phyloP scores from a whole-genome alignment of 1,140 invertebrate species.

The Helicorthomorpha holstii region DNA sequence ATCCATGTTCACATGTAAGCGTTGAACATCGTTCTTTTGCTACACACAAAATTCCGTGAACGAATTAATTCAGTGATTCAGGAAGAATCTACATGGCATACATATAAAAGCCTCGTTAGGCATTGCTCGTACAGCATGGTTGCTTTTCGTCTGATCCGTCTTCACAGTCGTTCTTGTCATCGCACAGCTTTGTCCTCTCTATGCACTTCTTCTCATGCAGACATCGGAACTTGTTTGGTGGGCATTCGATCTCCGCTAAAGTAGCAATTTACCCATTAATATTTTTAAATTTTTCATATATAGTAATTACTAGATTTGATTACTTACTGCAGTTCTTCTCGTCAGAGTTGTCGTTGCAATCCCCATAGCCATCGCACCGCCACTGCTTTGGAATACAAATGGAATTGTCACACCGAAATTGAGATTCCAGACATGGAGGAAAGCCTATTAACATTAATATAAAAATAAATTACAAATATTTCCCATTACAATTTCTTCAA shows the following conservation, averaged over 20 bases:
- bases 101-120: too few species aligned
- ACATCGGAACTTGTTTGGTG: constrained; percentile 80
- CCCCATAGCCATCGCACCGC: constrained; percentile 29
- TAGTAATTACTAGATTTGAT: too few species aligned
- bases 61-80: not conserved
- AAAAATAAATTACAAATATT: constrained; percentile 1
- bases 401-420: constrained; percentile 84
- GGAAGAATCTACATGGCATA: too few species aligned
- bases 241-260: constrained; percentile 56
- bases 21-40: constrained; percentile 55
- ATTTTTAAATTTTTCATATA: too few species aligned
- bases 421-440: constrained; percentile 68
- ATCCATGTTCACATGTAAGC: constrained; percentile 74
- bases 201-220: constrained; percentile 68
- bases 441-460: constrained; percentile 42
- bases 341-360: constrained; percentile 39
- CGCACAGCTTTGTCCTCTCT: constrained; percentile 66
- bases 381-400: constrained; percentile 64
- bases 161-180: constrained; percentile 71
- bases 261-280: too few species aligned
- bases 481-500: too few species aligned
- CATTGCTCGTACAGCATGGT: constrained; percentile 70
- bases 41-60: constrained; percentile 27
- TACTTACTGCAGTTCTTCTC: constrained; percentile 60
- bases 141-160: constrained; percentile 77